A percentile compares a stretch with the other conserved stretches of the same genome.
These are phyloP conservation scores for Ancistrus triradiatus DNA, from an alignment of 2,113 vertebrate genomes.

Conservation along the genomic window DNA sequence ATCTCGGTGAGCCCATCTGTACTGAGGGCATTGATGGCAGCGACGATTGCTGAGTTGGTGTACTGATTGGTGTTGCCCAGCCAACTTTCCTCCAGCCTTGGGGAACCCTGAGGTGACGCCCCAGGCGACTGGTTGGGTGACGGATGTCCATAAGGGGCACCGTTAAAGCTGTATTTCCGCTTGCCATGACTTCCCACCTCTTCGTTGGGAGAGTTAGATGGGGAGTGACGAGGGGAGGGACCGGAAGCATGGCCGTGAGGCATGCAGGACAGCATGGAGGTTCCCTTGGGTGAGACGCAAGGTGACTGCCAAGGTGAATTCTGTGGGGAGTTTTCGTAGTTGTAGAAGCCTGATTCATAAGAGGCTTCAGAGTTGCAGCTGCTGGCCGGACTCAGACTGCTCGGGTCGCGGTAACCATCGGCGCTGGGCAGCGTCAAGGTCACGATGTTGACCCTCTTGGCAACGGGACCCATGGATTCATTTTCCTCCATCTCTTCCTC, in stretches of 20 bases:
- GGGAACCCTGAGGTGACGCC: constrained; percentile 82
- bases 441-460: constrained; percentile 80
- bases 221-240: constrained; percentile 82
- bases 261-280: constrained; percentile 81
- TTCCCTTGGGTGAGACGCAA: constrained; percentile 87
- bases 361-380: constrained; percentile 96
- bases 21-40: constrained; percentile 92
- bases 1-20: constrained; percentile 86
- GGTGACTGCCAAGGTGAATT: constrained; percentile 96
- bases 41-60: constrained; percentile 92
- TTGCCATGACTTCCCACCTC: constrained; percentile 81
- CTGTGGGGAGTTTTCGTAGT: constrained; percentile 86
- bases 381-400: constrained; percentile 90
- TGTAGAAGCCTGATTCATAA: constrained; percentile 91
- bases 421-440: constrained; percentile 85
- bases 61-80: constrained; percentile 88
- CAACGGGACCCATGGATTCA: constrained; percentile 60
- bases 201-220: constrained; percentile 83
- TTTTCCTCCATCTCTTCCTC: constrained; percentile 81
- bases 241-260: constrained; percentile 71
- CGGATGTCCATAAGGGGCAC: constrained; percentile 70
- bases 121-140: constrained; percentile 81
- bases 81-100: constrained; percentile 84
- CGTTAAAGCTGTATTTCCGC: constrained; percentile 86
- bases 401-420: constrained; percentile 89